Evolutionary conservation across 2,113 vertebrate species (phyloP).

Genomic region (Vireo altiloquus): DNA sequence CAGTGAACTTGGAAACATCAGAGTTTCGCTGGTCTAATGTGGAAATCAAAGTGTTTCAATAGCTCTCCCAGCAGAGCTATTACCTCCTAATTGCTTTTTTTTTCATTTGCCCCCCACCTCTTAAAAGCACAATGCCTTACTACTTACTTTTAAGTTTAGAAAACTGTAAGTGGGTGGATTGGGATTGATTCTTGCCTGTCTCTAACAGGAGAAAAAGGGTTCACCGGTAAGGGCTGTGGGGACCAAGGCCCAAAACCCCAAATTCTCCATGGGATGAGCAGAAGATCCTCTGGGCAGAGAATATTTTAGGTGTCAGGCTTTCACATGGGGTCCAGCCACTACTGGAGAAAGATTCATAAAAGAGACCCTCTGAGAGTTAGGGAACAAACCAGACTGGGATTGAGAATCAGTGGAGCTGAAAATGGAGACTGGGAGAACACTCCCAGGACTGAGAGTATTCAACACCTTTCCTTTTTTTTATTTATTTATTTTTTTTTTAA

Average conservation of each 20-base stretch:
- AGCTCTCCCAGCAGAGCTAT: conserved; percentile 24
- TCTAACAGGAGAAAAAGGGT: neutral
- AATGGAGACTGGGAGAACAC: neutral
- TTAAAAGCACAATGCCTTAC: conserved; percentile 6
- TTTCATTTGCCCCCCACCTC: conserved; percentile 16
- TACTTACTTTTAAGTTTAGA: conserved; percentile 16
- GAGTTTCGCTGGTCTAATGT: conserved; percentile 49
- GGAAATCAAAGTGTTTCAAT: conserved; percentile 51
- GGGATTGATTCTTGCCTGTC: neutral
- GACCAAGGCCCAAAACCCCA: neutral
- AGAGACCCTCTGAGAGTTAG: neutral
- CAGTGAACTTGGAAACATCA: conserved; percentile 62
- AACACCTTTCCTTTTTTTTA: fast-evolving
- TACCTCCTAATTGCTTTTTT: conserved; percentile 25
- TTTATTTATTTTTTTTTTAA: neutral
- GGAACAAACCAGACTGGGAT: neutral
- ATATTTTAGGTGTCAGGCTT: neutral
- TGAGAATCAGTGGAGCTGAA: neutral
- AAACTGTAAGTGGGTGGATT: neutral
- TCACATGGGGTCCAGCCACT: neutral
- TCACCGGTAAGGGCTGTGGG: neutral
- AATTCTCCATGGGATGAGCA: neutral
- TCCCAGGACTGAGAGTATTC: neutral
- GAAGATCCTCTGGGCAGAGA: neutral
- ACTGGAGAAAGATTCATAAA: neutral